Percentiles rank a stretch among this genome's conserved stretches.
phyloP scores from a whole-genome alignment of 2,113 vertebrate genomes.

The Perca schrenkii region DNA sequence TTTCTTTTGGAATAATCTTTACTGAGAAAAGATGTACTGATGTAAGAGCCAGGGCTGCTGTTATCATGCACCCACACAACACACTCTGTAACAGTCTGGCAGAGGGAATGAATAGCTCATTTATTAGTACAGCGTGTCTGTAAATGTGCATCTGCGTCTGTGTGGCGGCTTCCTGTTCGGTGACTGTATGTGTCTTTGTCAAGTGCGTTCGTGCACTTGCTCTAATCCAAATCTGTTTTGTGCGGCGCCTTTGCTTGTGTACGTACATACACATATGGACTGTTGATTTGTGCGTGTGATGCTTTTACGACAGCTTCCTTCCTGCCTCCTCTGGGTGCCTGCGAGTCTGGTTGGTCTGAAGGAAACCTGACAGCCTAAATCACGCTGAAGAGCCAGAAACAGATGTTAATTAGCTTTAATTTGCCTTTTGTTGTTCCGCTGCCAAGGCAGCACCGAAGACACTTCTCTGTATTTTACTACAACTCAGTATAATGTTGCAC shows the following conservation, averaged over 20 bases:
- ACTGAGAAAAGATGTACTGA: neutral
- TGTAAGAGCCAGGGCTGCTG: conserved; percentile 33
- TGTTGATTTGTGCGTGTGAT: conserved; percentile 43
- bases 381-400: conserved; percentile 75
- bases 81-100: conserved; percentile 31
- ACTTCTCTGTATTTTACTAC: conserved; percentile 51
- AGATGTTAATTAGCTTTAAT: conserved; percentile 84
- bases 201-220: neutral
- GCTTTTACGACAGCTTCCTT: conserved; percentile 68
- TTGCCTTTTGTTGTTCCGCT: conserved; percentile 78
- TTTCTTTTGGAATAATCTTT: conserved; percentile 8
- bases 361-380: conserved; percentile 78
- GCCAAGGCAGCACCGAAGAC: conserved; percentile 63
- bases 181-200: neutral
- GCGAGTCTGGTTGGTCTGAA: conserved; percentile 66
- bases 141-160: conserved; percentile 18
- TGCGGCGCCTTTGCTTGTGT: neutral
- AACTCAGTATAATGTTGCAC: conserved; percentile 27
- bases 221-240: conserved; percentile 16
- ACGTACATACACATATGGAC: neutral
- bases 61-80: conserved; percentile 36
- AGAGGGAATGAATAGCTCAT: conserved; percentile 41
- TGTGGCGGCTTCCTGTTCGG: conserved; percentile 17
- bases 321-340: conserved; percentile 72
- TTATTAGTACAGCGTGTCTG: conserved; percentile 32